A percentile compares a stretch with the other conserved stretches of the same genome.
phyloP scores from a whole-genome alignment of 2,888 invertebrate species.

The Drosophila quinaria region DNA sequence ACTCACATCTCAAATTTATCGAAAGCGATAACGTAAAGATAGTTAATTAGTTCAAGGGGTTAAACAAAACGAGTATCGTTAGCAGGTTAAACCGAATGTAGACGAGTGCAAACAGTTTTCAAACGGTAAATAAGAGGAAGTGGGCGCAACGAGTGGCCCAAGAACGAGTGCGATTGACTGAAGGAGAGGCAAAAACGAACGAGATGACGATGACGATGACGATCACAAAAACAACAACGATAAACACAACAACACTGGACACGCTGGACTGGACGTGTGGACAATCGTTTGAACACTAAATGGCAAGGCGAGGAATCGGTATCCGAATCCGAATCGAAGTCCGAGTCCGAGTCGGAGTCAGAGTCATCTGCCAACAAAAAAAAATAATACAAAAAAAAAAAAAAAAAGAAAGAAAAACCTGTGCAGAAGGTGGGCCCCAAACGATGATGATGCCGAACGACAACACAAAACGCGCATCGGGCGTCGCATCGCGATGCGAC shows the following conservation, averaged over 20 bases:
- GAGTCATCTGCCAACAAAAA: constrained; percentile 40
- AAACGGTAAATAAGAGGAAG: constrained; percentile 63
- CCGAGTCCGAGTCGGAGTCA: constrained; percentile 5
- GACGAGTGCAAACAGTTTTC: constrained; percentile 59
- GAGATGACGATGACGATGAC: constrained; percentile 7
- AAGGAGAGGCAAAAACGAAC: constrained; percentile 11
- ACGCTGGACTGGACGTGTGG: constrained; percentile 85
- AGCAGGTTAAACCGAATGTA: constrained; percentile 10
- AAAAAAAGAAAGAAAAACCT: constrained; percentile 40
- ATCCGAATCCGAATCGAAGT: constrained; percentile 50
- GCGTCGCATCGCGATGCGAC: constrained; percentile 17
- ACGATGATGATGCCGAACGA: constrained; percentile 25
- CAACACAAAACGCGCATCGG: constrained; percentile 19
- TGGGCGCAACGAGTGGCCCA: constrained; percentile 30
- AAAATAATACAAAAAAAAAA: constrained; percentile 9
- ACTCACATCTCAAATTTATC: constrained; percentile 40
- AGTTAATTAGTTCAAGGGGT: constrained; percentile 46
- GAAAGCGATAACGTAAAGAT: constrained; percentile 17
- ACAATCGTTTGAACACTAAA: constrained; percentile 86
- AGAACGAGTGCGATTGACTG: constrained; percentile 42
- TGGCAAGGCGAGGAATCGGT: constrained; percentile 55
- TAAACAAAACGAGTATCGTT: constrained; percentile 5
- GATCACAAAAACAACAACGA: constrained; percentile 14
- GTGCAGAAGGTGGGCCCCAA: constrained; percentile 47
- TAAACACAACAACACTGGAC: constrained; percentile 56